phyloP scores from a whole-genome alignment of 1,140 invertebrate species.

The Zaprionus camerounensis region DNA sequence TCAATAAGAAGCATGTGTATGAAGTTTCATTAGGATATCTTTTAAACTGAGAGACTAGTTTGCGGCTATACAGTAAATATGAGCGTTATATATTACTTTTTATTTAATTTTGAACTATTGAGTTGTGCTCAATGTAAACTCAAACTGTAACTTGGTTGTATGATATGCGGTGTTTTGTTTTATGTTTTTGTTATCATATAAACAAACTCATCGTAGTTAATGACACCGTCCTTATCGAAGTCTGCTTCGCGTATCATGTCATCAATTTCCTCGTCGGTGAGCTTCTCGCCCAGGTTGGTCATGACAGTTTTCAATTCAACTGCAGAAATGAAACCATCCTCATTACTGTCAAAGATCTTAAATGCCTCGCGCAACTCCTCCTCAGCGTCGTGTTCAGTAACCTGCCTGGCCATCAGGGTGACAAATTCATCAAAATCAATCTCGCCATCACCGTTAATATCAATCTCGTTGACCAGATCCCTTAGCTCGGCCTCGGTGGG shows the following conservation, averaged over 20 bases:
- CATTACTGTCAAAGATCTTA: slow-evolving; percentile 67
- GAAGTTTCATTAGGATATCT: no score
- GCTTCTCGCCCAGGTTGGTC: slow-evolving; percentile 64
- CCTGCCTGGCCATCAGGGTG: slow-evolving; percentile 51
- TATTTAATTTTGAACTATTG: slow-evolving; percentile 36
- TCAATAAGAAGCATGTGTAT: no score
- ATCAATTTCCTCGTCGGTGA: slow-evolving; percentile 69
- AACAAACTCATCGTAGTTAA: slow-evolving; percentile 90
- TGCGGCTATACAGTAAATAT: background rate
- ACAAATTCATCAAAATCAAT: slow-evolving; percentile 64
- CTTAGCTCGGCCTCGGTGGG: slow-evolving; percentile 61
- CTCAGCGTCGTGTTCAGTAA: slow-evolving; percentile 51
- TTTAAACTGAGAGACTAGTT: no score
- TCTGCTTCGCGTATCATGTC: slow-evolving; percentile 92
- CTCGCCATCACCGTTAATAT: slow-evolving; percentile 30
- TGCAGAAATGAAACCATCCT: slow-evolving; percentile 67
- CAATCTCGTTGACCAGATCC: slow-evolving; percentile 44
- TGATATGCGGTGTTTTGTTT: background rate
- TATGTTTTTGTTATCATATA: slow-evolving; percentile 67
- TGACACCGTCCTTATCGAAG: slow-evolving; percentile 95
- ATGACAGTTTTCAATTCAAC: slow-evolving; percentile 57
- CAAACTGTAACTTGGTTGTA: background rate
- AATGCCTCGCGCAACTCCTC: slow-evolving; percentile 70
- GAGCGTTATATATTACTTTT: background rate
- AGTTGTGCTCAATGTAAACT: no score